Base-by-base conservation (phyloP, 2,113 vertebrate species). In the Aegithalos caudatus region DNA sequence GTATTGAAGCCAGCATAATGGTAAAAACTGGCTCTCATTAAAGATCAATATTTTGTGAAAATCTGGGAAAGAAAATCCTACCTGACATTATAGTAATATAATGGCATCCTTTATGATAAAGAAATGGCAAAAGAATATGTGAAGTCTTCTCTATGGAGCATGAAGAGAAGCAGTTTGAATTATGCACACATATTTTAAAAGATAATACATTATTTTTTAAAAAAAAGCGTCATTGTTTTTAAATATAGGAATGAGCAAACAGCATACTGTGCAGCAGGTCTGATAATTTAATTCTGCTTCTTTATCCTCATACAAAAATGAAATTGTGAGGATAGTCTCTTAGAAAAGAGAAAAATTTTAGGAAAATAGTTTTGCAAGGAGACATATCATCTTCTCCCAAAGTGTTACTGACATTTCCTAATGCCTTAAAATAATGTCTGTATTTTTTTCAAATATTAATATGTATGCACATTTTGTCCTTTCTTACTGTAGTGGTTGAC, bases 261-360 rank as follows among this genome's bases (percentile, higher is more conserved):
- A 2, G 5, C 12, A 73, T 3, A 42, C 9, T 38, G 3, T 29
- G 2, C 33, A 38, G 18, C 53, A 1, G 0, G 3, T 70, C 17
- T 82, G 31, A 48, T 45, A 0, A 65, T 45, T 70, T 79, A n/a
- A 44, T 58, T 69, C 10, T 44, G 7, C 15, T 65, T 79, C 35
- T 40, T n/a, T 28, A 45, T 25, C 7, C 5, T 65, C 10, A 15
- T 19, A 17, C 5, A 62, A 72, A 62, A 82, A 57, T 19, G 4
- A 74, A 42, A 9, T 42, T 51, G 14, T 66, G 27, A 33, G 8
- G 24, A 37, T n/a, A 47, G 9, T 11, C 7, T 69, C 12, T 35
- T 19, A 29, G 12, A 9, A 48, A 2, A 7, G 3, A 42, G 27
- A 66, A 48, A 42, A 9, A 7, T 18, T 14, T 48, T 44, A 44